Base-by-base conservation (phyloP, 2,888 invertebrate genomes). In the Stenotaenia linearis region DNA sequence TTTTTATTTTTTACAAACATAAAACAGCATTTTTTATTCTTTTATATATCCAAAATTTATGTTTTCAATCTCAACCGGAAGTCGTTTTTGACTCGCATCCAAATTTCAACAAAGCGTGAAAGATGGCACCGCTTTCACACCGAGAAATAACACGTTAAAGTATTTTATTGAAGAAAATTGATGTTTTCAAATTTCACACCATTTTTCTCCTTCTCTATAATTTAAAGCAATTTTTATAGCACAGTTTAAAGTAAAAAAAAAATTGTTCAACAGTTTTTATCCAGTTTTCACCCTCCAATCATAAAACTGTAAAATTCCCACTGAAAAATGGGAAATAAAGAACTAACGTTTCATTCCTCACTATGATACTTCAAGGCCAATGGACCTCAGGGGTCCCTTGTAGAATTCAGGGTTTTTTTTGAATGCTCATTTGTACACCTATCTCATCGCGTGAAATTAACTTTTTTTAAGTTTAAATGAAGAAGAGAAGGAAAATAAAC, bases 241-340 rank as follows among this genome's bases (percentile, higher is more conserved):
- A n/a, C 50, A 50, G 18, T 50, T 50, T 28, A 69, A 69, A 69
- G 15, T 6, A 69, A 69, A 69, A 69, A 25, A 25, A 69, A 28
- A 28, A 28, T 69, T 9, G 10, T 69, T 28, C 69, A 69, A 25
- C 69, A 69, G 50, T 69, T 69, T 69, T 28, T 69, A 12, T 69
- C 69, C 28, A 10, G 10, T n/a, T 69, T 69, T 28, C 3, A n/a
- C 50, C 50, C 21, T 25, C 10, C 69, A 69, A 69, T 50, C 50
- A 50, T 69, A 69, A 69, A 69, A 69, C 69, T 69, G 69, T 69
- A 69, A 69, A 69, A 69, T 50, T 50, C 50, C 50, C 50, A 50
- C 50, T 18, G n/a, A 18, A 6, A 69, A 69, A 28, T 15, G 28
- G 28, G 28, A 69, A 69, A 69, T 28, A 28, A 69, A 28, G 69